These are phyloP conservation scores for Micromussa lordhowensis DNA, from an alignment of 92 coral and sea anemone species.

Conservation along the genomic window DNA sequence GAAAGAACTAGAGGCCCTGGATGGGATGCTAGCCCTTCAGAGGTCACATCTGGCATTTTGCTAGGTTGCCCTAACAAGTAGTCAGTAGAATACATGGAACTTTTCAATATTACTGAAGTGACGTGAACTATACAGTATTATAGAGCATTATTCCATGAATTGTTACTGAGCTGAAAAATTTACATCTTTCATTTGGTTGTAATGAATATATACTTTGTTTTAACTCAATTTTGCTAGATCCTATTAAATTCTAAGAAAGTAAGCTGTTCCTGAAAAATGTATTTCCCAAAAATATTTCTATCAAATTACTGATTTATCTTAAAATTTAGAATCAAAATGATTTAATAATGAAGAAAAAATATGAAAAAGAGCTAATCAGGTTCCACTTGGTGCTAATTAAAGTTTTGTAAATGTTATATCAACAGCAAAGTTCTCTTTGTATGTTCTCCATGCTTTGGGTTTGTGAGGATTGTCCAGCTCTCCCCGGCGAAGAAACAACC, in stretches of 20 bases:
- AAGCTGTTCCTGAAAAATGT: neutral
- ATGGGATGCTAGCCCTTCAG: neutral
- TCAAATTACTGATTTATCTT: too few relatives aligned
- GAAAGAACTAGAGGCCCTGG: neutral
- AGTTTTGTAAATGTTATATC: slow-evolving; percentile 74
- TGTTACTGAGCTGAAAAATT: neutral
- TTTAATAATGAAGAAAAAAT: neutral
- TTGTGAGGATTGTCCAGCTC: slow-evolving; percentile 97
- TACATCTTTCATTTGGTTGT: too few relatives aligned
- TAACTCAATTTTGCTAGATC: too few relatives aligned
- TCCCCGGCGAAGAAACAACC: slow-evolving; percentile 86
- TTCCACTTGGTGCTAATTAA: neutral
- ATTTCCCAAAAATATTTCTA: neutral
- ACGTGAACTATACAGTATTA: too few relatives aligned
- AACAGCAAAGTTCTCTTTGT: slow-evolving; percentile 85
- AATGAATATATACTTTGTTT: too few relatives aligned
- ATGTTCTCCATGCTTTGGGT: slow-evolving; percentile 90
- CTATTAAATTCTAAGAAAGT: too few relatives aligned
- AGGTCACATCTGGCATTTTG: too few relatives aligned
- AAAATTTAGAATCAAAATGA: neutral
- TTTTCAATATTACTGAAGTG: neutral
- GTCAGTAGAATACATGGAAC: too few relatives aligned
- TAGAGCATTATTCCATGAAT: neutral
- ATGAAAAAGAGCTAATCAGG: neutral
- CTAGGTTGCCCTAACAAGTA: too few relatives aligned